A percentile compares a stretch with the other conserved stretches of the same genome.
Evolutionary conservation across 2,888 invertebrate genomes (phyloP).

Genomic region (Phalera bucephala): DNA sequence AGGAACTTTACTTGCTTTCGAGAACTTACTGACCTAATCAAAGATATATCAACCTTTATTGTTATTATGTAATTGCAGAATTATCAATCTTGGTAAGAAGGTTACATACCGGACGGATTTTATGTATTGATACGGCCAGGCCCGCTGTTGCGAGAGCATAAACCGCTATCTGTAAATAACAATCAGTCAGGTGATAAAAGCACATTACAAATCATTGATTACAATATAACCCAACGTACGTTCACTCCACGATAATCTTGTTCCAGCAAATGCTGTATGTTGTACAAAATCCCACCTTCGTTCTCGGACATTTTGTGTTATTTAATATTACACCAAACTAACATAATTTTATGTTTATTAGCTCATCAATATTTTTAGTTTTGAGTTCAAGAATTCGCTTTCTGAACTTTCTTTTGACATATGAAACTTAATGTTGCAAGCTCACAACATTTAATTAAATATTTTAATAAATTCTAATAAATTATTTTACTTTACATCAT

Average conservation of each 20-base stretch:
- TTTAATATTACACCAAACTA: constrained; percentile 28
- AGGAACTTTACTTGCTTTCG: constrained; percentile 82
- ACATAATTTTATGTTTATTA: constrained; percentile 57
- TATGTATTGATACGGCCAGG: constrained; percentile 80
- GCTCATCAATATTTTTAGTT: constrained; percentile 65
- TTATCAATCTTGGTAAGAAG: constrained; percentile 19
- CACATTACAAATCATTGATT: constrained; percentile 11
- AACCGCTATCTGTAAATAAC: constrained; percentile 78
- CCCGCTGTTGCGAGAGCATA: constrained; percentile 83
- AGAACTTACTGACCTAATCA: constrained; percentile 84
- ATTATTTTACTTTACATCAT: too few relatives aligned
- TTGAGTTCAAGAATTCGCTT: constrained; percentile 39
- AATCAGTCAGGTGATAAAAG: constrained; percentile 17
- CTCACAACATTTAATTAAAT: constrained; percentile 1
- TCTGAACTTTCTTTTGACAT: constrained; percentile 30
- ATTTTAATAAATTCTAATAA: too few relatives aligned
- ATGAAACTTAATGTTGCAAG: constrained; percentile 7
- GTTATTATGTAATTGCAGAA: constrained; percentile 63
- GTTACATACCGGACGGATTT: constrained; percentile 83
- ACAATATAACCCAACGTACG: constrained; percentile 45
- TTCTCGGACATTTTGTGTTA: constrained; percentile 58
- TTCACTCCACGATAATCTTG: constrained; percentile 77
- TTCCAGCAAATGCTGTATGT: constrained; percentile 57
- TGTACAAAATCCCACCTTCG: constrained; percentile 56
- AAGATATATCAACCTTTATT: constrained; percentile 20